Percentiles rank a stretch among this genome's conserved stretches.
Evolutionary conservation across 2,888 invertebrate species (phyloP).

Genomic region (Lamellibrachia columna): DNA sequence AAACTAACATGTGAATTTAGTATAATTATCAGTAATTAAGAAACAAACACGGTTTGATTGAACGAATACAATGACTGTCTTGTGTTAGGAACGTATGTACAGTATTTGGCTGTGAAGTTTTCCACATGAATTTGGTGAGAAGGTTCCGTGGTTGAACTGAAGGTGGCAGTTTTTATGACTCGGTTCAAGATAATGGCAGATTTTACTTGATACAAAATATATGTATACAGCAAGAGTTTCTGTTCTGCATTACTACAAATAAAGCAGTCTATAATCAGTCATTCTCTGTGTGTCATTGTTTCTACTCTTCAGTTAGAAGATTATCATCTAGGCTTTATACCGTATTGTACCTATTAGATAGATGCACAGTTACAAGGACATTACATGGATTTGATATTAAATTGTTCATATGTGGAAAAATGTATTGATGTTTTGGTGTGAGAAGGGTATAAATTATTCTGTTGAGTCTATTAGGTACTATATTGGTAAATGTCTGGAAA

Average conservation of each 20-base stretch:
- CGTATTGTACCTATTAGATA: not conserved
- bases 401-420: too few species aligned
- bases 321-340: not conserved
- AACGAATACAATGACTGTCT: not conserved
- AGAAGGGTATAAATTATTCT: too few species aligned
- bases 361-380: not conserved
- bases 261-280: conserved; percentile 16
- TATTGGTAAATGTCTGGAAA: not conserved
- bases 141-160: not conserved
- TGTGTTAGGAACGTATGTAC: not conserved
- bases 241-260: not conserved
- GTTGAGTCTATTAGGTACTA: not conserved
- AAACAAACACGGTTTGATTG: not conserved
- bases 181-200: not conserved
- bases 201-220: not conserved
- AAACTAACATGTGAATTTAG: not conserved
- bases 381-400: too few species aligned
- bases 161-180: not conserved
- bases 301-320: not conserved
- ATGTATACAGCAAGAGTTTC: not conserved
- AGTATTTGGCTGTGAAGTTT: not conserved
- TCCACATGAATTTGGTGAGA: not conserved
- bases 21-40: not conserved
- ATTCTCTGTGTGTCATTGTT: not conserved
- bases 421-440: too few species aligned